Percentiles rank a stretch among this genome's conserved stretches.
These are phyloP conservation scores for Chanos chanos DNA, from an alignment of 2,797 vertebrate species.

Conservation along the genomic window DNA sequence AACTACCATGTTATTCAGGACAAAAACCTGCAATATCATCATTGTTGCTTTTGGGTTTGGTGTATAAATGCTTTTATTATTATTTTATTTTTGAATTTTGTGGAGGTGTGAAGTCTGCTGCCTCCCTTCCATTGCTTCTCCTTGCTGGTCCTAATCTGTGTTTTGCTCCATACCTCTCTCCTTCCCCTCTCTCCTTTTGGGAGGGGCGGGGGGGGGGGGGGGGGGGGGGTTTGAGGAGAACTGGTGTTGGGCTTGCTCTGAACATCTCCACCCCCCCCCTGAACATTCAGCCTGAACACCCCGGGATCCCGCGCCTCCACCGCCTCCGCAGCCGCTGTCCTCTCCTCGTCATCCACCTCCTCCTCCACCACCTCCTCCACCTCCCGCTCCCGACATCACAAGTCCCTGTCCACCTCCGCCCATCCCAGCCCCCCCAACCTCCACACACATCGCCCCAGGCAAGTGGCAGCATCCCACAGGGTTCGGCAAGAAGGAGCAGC, in stretches of 20 bases:
- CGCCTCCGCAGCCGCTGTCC: conserved; percentile 71
- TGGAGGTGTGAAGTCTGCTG: too few species aligned
- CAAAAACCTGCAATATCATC: too few species aligned
- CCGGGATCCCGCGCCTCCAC: conserved; percentile 77
- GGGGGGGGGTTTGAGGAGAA: conserved; percentile 19
- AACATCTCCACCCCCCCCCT: conserved; percentile 16
- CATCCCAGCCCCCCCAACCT: conserved; percentile 74
- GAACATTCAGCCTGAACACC: conserved; percentile 69
- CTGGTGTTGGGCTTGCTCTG: conserved; percentile 38
- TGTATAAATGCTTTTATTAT: too few species aligned
- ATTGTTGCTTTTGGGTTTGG: too few species aligned
- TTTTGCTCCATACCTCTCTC: conserved; percentile 26
- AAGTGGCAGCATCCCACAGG: conserved; percentile 56
- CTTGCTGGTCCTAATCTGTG: conserved; percentile 31
- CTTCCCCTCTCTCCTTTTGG: conserved; percentile 19
- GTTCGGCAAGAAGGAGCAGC: neutral
- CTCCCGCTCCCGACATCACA: conserved; percentile 76
- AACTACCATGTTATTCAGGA: too few species aligned
- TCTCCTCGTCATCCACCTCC: conserved; percentile 69
- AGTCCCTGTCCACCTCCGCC: conserved; percentile 78
- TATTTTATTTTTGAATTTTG: too few species aligned
- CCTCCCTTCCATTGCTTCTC: too few species aligned
- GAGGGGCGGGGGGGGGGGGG: too few species aligned
- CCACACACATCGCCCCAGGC: conserved; percentile 76
- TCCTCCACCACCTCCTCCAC: conserved; percentile 53